A percentile compares a stretch with the other conserved stretches of the same genome.
Evolutionary conservation across 1,140 invertebrate genomes (phyloP).

Genomic region (Aphaenogaster floridana): DNA sequence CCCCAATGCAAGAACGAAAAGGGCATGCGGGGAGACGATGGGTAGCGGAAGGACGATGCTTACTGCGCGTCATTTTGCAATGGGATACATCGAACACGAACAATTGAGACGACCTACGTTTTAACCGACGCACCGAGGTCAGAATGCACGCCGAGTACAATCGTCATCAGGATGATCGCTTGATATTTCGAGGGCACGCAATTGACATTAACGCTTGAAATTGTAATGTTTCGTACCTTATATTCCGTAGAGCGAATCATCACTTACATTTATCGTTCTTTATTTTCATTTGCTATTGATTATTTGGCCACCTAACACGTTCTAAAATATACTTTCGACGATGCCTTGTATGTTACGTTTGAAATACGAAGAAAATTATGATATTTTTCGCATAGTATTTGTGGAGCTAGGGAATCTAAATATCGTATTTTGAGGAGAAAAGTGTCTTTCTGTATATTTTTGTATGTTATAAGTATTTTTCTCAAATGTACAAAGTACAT

Average conservation of each 20-base stretch:
- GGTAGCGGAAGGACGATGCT: neutral
- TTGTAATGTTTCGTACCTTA: neutral
- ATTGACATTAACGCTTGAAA: neutral
- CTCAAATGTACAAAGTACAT: neutral
- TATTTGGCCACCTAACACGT: neutral
- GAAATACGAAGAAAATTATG: neutral
- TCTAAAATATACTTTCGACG: neutral
- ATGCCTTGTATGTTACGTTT: neutral
- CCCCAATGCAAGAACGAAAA: neutral
- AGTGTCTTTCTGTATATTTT: neutral
- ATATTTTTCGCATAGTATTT: neutral
- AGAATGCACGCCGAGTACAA: neutral
- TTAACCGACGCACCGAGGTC: slow-evolving; percentile 1
- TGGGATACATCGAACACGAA: neutral
- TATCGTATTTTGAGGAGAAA: neutral
- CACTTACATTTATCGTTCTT: neutral
- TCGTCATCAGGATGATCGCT: neutral
- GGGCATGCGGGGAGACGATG: neutral
- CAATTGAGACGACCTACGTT: too few species aligned
- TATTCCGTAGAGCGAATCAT: neutral
- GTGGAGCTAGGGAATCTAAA: neutral
- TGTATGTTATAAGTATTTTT: neutral
- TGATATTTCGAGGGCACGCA: neutral
- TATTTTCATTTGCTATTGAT: neutral
- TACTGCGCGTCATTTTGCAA: slow-evolving; percentile 12